These are phyloP conservation scores for Rhimphoctona megacephalus DNA, from an alignment of 2,888 invertebrate genomes.

Conservation along the genomic window DNA sequence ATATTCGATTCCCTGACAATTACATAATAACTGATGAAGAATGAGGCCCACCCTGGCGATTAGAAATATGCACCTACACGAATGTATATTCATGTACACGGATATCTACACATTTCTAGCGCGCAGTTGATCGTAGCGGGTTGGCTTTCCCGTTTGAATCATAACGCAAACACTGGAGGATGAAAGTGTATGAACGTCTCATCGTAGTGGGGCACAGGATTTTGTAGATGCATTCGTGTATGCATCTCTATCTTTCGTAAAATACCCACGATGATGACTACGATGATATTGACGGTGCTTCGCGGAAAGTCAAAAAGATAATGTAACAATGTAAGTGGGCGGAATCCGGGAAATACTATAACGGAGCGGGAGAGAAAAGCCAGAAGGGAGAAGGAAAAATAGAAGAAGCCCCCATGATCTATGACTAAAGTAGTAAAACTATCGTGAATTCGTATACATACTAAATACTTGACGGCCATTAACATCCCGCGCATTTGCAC, in stretches of 20 bases:
- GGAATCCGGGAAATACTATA: constrained; percentile 67
- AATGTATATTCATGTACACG: background rate
- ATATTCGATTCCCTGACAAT: constrained; percentile 15
- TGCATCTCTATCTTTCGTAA: constrained; percentile 32
- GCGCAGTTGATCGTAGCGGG: constrained; percentile 7
- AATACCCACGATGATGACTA: constrained; percentile 64
- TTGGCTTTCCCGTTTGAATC: constrained; percentile 78
- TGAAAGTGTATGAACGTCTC: constrained; percentile 48
- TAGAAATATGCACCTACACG: constrained; percentile 2
- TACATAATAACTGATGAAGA: constrained; percentile 16
- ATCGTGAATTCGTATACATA: constrained; percentile 23
- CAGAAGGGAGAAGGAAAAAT: constrained; percentile 4
- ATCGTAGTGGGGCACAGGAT: constrained; percentile 12
- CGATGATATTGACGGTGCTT: constrained; percentile 68
- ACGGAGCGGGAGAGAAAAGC: background rate
- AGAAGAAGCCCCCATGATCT: constrained; percentile 41
- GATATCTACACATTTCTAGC: background rate
- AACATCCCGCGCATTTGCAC: background rate
- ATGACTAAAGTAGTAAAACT: constrained; percentile 40
- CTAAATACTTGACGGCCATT: constrained; percentile 14
- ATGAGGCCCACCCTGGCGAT: constrained; percentile 27
- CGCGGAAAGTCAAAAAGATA: constrained; percentile 72
- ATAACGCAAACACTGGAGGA: constrained; percentile 74
- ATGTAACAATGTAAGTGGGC: constrained; percentile 61
- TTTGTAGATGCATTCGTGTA: constrained; percentile 17